phyloP scores from a whole-genome alignment of 2,888 invertebrate genomes.

The Cataglyphis albicans region DNA sequence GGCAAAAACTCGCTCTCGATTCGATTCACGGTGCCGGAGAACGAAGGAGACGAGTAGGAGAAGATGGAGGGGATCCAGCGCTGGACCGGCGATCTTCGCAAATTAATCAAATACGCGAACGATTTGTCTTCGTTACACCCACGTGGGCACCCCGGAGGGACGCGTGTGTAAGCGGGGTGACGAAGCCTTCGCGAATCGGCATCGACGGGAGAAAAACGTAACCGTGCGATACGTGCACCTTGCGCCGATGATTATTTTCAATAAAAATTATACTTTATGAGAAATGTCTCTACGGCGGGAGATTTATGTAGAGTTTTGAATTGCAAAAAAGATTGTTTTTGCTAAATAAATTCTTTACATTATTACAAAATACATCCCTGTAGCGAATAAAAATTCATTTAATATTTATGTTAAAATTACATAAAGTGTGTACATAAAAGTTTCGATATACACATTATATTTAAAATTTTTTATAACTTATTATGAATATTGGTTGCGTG shows the following conservation, averaged over 20 bases:
- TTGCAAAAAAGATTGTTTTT: background rate
- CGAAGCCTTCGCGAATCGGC: slow-evolving; percentile 75
- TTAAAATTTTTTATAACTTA: background rate
- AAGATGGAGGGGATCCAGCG: slow-evolving; percentile 48
- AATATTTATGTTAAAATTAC: background rate
- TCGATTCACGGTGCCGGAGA: slow-evolving; percentile 69
- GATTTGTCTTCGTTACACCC: slow-evolving; percentile 85
- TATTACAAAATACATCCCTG: background rate
- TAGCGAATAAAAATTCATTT: background rate
- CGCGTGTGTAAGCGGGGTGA: slow-evolving; percentile 74
- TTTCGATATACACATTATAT: background rate
- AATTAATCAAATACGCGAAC: slow-evolving; percentile 82
- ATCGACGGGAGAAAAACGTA: slow-evolving; percentile 74
- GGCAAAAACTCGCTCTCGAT: slow-evolving; percentile 76
- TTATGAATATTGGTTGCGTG: background rate
- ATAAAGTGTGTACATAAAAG: background rate
- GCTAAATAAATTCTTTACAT: background rate
- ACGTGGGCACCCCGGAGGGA: slow-evolving; percentile 80
- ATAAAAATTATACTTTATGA: slow-evolving; percentile 2
- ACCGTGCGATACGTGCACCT: slow-evolving; percentile 58
- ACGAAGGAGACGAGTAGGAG: slow-evolving; percentile 37
- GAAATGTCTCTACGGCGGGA: background rate
- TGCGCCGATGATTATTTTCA: slow-evolving; percentile 1
- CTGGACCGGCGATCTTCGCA: slow-evolving; percentile 72
- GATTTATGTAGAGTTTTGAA: background rate